Conservation (phyloP, 2,888 invertebrate genomes). For the Ichneumoninae sp. region DNA sequence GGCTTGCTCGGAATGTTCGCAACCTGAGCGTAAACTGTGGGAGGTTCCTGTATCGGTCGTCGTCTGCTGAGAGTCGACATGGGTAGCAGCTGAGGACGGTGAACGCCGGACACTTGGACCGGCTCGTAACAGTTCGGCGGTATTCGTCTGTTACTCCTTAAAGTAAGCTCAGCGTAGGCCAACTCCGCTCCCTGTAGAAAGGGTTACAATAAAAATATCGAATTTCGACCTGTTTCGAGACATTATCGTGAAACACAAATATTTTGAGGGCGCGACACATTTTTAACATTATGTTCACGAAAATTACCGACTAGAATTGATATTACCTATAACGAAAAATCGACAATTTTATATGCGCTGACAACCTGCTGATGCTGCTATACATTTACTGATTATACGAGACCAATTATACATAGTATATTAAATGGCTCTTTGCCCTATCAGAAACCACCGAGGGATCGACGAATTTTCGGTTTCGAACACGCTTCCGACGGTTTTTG, state of each 20-base stretch:
- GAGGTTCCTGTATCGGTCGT: constrained; percentile 75
- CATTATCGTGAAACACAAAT: neutral
- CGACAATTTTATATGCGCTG: too few species aligned
- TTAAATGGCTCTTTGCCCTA: too few species aligned
- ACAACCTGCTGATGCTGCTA: too few species aligned
- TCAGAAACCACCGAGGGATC: too few species aligned
- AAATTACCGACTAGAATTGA: neutral
- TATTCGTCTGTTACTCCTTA: constrained; percentile 79
- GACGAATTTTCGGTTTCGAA: too few species aligned
- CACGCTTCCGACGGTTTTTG: too few species aligned
- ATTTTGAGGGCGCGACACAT: neutral
- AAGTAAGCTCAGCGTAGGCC: constrained; percentile 80
- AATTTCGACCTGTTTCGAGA: neutral
- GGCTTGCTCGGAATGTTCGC: constrained; percentile 79
- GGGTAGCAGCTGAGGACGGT: constrained; percentile 80
- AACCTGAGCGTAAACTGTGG: constrained; percentile 81
- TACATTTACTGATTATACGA: too few species aligned
- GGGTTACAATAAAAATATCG: constrained; percentile 38
- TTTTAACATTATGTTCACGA: neutral
- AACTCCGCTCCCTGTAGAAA: constrained; percentile 76
- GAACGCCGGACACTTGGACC: constrained; percentile 78
- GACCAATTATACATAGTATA: too few species aligned
- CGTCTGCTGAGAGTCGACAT: constrained; percentile 82
- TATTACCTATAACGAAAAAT: too few species aligned
- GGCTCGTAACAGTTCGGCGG: constrained; percentile 82